Conservation (phyloP, 2,797 vertebrate species). For the Lacerta agilis region DNA sequence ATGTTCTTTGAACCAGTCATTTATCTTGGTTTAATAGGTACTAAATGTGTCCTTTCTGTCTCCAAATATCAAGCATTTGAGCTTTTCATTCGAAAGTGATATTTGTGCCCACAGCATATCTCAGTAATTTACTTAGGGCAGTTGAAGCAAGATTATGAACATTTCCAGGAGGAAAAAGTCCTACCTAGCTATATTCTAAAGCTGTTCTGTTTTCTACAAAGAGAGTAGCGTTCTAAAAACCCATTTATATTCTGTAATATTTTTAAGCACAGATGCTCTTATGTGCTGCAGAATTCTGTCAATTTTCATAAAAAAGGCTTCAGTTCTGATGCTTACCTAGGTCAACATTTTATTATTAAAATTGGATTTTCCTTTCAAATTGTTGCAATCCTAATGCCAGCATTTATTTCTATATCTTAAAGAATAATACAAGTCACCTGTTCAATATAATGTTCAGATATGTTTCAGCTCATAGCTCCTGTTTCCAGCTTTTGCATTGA, state of each 20-base stretch:
- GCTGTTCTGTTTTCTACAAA: neutral
- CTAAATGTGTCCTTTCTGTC: neutral
- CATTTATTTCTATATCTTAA: neutral
- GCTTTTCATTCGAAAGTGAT: conserved; percentile 2
- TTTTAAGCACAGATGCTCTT: conserved; percentile 1
- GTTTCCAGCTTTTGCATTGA: neutral
- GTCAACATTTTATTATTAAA: conserved; percentile 6
- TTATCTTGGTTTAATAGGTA: neutral
- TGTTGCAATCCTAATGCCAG: neutral
- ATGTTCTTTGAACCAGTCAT: conserved; percentile 11
- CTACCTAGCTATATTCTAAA: neutral
- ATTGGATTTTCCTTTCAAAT: conserved; percentile 8
- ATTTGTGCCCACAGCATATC: conserved; percentile 4
- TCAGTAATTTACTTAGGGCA: accelerated
- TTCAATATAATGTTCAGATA: conserved; percentile 2
- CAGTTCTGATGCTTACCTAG: neutral
- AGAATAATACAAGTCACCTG: conserved; percentile 3
- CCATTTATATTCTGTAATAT: neutral
- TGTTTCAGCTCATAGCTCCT: neutral
- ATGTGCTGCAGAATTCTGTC: neutral
- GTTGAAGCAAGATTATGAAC: neutral
- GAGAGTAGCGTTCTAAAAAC: neutral
- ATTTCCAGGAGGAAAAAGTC: neutral
- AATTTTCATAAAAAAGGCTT: conserved; percentile 20
- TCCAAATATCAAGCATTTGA: neutral